Evolutionary conservation across 1,140 invertebrate genomes (phyloP).

Genomic region (Ips typographus): DNA sequence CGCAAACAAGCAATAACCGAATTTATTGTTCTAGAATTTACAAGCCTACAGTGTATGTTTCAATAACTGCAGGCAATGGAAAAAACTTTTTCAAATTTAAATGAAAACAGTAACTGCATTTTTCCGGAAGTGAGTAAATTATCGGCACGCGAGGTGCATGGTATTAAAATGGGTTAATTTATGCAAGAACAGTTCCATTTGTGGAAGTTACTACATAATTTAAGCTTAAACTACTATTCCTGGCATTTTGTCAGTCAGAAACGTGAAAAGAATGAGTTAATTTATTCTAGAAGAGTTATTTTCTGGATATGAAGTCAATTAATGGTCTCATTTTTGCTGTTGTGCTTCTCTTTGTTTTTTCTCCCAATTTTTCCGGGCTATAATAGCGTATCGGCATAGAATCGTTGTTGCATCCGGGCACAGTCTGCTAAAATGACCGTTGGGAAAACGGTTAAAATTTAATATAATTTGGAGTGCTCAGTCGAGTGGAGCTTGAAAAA

Average conservation of each 20-base stretch:
- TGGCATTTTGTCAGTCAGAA: neutral
- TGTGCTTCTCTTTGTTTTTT: conserved; percentile 8
- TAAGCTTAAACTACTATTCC: neutral
- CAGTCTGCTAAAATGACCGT: conserved; percentile 8
- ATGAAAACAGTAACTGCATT: neutral
- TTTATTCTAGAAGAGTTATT: neutral
- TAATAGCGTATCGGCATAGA: conserved; percentile 14
- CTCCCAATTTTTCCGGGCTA: neutral
- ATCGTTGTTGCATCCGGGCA: conserved; percentile 8
- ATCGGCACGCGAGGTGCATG: conserved; percentile 4
- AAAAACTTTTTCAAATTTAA: conserved; percentile 1
- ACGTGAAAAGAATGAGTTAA: neutral
- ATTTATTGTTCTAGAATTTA: neutral
- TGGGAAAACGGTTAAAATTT: conserved; percentile 16
- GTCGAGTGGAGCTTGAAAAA: conserved; percentile 13
- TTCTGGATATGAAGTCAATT: neutral
- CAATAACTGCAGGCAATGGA: neutral
- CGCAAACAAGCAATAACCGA: neutral
- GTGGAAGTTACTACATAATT: neutral
- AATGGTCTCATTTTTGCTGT: neutral
- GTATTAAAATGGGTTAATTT: conserved; percentile 15
- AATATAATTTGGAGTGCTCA: conserved; percentile 20
- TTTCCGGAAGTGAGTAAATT: conserved; percentile 7
- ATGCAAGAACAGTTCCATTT: conserved; percentile 8
- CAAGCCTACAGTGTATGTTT: neutral